These are phyloP conservation scores for Myotis myotis DNA, from an alignment of 2,797 vertebrate species.

Conservation along the genomic window DNA sequence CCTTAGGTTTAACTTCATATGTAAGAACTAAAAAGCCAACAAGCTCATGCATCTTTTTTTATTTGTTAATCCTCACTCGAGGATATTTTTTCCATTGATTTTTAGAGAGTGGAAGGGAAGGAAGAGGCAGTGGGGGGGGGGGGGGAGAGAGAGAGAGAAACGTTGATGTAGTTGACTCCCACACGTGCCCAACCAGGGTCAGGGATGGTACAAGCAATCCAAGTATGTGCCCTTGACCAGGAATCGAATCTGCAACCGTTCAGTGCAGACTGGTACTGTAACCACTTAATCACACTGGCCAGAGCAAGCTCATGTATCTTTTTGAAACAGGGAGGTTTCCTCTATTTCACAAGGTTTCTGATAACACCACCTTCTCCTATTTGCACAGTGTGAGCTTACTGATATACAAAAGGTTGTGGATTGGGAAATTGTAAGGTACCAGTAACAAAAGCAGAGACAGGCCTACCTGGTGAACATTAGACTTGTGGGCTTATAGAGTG, in stretches of 20 bases:
- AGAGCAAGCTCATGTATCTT: neutral
- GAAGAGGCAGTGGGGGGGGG: too few species aligned
- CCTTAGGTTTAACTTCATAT: neutral
- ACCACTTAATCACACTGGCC: too few species aligned
- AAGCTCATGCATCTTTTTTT: neutral
- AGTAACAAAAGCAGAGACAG: neutral
- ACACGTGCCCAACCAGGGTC: too few species aligned
- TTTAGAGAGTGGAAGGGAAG: too few species aligned
- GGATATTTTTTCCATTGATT: too few species aligned
- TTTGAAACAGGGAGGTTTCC: slow-evolving; percentile 5
- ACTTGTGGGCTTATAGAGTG: neutral
- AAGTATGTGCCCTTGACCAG: too few species aligned
- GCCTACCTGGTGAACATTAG: neutral
- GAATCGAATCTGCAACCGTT: too few species aligned
- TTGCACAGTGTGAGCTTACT: neutral
- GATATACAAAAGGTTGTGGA: neutral
- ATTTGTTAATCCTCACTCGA: too few species aligned
- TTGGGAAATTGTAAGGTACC: neutral
- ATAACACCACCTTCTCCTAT: neutral
- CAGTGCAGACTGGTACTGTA: too few species aligned
- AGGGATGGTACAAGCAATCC: too few species aligned
- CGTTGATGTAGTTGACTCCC: too few species aligned
- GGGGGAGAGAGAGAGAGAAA: too few species aligned
- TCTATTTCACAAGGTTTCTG: neutral
- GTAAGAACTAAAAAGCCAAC: neutral